Evolutionary conservation across 2,888 invertebrate genomes (phyloP).

Genomic region (Cancer borealis): DNA sequence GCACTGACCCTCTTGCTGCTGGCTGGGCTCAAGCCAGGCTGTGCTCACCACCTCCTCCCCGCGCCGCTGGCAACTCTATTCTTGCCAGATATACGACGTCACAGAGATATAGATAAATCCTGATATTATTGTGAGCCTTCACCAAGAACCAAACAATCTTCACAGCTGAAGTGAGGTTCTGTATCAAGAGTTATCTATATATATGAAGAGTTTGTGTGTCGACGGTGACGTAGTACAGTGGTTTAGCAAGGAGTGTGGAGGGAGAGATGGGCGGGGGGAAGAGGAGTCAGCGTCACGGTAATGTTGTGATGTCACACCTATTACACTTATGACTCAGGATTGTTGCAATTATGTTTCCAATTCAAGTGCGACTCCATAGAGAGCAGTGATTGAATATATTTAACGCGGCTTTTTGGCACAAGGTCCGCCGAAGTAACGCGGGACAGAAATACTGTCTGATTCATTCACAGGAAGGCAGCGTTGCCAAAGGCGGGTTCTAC

Average conservation of each 20-base stretch:
- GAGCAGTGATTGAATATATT: neutral
- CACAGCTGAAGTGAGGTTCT: neutral
- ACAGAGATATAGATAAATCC: slow-evolving; percentile 1
- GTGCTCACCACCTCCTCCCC: slow-evolving; percentile 4
- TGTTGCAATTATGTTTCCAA: slow-evolving; percentile 2
- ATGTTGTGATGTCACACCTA: slow-evolving; percentile 63
- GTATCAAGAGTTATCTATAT: neutral
- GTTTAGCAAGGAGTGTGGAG: neutral
- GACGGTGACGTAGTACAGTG: neutral
- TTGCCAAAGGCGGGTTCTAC: slow-evolving; percentile 45
- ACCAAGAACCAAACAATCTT: neutral
- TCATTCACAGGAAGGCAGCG: slow-evolving; percentile 63
- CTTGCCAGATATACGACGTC: slow-evolving; percentile 43
- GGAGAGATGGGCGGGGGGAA: neutral
- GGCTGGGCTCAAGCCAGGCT: neutral
- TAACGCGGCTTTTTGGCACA: neutral
- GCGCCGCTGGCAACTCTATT: slow-evolving; percentile 28
- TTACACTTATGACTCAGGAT: slow-evolving; percentile 47
- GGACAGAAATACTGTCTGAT: slow-evolving; percentile 67
- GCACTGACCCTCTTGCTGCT: slow-evolving; percentile 47
- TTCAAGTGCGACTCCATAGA: neutral
- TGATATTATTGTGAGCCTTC: neutral
- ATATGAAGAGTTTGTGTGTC: neutral
- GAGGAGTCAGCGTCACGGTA: slow-evolving; percentile 54
- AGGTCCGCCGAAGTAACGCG: slow-evolving; percentile 6